Evolutionary conservation across 2,797 vertebrate genomes (phyloP).

Genomic region (Gymnodraco acuticeps): DNA sequence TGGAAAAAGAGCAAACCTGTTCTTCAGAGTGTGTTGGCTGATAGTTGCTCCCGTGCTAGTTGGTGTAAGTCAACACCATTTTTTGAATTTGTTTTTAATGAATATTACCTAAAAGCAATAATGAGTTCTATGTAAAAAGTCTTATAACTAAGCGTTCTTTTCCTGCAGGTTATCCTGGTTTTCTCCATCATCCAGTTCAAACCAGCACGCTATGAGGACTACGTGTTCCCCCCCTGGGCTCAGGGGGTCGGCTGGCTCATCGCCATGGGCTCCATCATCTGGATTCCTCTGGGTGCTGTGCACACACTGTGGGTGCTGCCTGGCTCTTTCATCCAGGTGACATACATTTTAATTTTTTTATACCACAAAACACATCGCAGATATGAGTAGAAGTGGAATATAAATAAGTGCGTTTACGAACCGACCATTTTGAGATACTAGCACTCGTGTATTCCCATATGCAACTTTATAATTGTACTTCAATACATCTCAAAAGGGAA

Average conservation of each 20-base stretch:
- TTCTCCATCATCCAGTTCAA: slow-evolving; percentile 85
- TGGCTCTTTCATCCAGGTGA: slow-evolving; percentile 82
- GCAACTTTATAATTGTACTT: no score
- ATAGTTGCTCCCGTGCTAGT: slow-evolving; percentile 78
- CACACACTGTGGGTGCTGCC: slow-evolving; percentile 85
- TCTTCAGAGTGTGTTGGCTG: slow-evolving; percentile 82
- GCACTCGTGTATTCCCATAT: no score
- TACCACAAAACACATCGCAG: not conserved
- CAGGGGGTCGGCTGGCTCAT: slow-evolving; percentile 86
- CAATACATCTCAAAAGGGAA: no score
- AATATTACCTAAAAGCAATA: not conserved
- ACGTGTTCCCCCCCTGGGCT: slow-evolving; percentile 85
- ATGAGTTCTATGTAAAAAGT: not conserved
- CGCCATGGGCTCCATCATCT: slow-evolving; percentile 84
- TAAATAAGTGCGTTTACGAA: no score
- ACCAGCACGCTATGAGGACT: slow-evolving; percentile 81
- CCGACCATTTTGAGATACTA: no score
- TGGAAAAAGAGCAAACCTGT: slow-evolving; percentile 76
- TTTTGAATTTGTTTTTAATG: not conserved
- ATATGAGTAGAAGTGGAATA: not conserved
- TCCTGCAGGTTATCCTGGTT: slow-evolving; percentile 81
- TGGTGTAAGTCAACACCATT: slow-evolving; percentile 68
- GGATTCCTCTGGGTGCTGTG: slow-evolving; percentile 83
- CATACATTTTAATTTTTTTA: not conserved
- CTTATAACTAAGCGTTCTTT: not conserved